Base-by-base conservation (phyloP, 2,888 invertebrate species). In the Noctua comes region DNA sequence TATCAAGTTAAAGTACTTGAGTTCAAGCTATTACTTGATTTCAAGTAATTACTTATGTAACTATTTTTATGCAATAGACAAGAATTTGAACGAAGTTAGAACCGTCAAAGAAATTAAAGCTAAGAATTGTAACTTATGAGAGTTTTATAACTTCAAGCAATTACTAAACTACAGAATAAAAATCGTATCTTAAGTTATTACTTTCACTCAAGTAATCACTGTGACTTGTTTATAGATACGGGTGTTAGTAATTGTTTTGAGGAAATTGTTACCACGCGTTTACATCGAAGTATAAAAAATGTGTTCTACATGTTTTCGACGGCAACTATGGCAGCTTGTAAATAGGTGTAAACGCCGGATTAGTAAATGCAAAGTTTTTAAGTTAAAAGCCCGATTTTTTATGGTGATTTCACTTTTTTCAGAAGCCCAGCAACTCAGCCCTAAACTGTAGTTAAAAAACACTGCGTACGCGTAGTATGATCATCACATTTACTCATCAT, bases 401-500 rank as follows among this genome's bases (percentile, higher is more conserved):
- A 18, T n/a, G 16, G 40, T 59, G n/a, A 27, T 46, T 24, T 31
- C 21, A 11, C 7, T 31, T 73, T 57, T 73, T 48, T n/a, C 2
- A 18, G 31, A 65, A 66, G 6, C 46, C 66, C 21, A 31, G 11
- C 84, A 65, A 65, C 40, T 48, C 27, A 69, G 36, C 31, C 36
- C 21, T 36, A 57, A 74, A 43, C n/a, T 59, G 4, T 66, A 46
- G n/a, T 68, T 64, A 18, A 46, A 27, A 82, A 64, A 7, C 1
- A 43, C 64, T n/a, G 10, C 54, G 24, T 69, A 59, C 21, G 10
- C 54, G 24, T 69, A 54, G n/a, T 51, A 65, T 5, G 31, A 59
- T 68, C 57, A 76, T 57, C 68, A 68, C 48, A 71, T 31, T 68
- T 8, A 54, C 64, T 62, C 21, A 66, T 65, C 27, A 72, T 65